These are phyloP conservation scores for Scaptodrosophila latifasciaeformis DNA, from an alignment of 2,888 invertebrate species.

Conservation along the genomic window DNA sequence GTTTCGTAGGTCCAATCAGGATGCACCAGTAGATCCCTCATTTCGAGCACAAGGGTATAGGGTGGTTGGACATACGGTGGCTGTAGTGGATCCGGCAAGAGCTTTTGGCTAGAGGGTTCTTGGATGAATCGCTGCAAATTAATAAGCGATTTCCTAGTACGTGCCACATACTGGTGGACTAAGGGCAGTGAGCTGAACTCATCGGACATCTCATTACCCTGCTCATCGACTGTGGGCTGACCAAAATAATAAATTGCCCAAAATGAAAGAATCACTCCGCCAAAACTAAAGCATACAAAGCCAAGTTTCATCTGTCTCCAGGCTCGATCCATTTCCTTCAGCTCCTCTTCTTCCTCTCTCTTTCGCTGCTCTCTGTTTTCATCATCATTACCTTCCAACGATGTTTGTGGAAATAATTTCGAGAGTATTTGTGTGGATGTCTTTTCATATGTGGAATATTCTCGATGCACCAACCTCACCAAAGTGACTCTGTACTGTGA, in stretches of 20 bases:
- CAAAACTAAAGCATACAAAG: too few species aligned
- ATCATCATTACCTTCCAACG: conserved; percentile 62
- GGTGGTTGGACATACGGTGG: conserved; percentile 95
- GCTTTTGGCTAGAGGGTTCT: conserved; percentile 94
- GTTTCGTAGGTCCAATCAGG: conserved; percentile 99
- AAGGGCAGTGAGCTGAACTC: conserved; percentile 84
- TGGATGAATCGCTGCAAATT: conserved; percentile 87
- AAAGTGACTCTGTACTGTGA: too few species aligned
- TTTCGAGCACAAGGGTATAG: conserved; percentile 95
- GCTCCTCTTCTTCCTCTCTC: conserved; percentile 78
- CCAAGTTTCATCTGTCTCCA: conserved; percentile 84
- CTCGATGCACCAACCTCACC: too few species aligned
- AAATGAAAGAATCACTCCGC: conserved; percentile 78
- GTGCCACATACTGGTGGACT: conserved; percentile 81
- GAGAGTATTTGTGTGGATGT: conserved; percentile 72
- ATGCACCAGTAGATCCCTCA: conserved; percentile 96
- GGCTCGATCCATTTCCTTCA: conserved; percentile 81
- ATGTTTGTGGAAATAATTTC: too few species aligned
- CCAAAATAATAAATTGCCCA: conserved; percentile 83
- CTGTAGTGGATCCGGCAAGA: conserved; percentile 93
- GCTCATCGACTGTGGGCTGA: conserved; percentile 82
- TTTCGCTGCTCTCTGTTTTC: conserved; percentile 64
- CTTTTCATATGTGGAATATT: conserved; percentile 17
- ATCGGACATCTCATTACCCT: conserved; percentile 83
- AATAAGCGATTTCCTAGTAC: conserved; percentile 83